A percentile compares a stretch with the other conserved stretches of the same genome.
These are phyloP conservation scores for Crotalus viridis DNA, from an alignment of 2,113 vertebrate species.

Conservation along the genomic window DNA sequence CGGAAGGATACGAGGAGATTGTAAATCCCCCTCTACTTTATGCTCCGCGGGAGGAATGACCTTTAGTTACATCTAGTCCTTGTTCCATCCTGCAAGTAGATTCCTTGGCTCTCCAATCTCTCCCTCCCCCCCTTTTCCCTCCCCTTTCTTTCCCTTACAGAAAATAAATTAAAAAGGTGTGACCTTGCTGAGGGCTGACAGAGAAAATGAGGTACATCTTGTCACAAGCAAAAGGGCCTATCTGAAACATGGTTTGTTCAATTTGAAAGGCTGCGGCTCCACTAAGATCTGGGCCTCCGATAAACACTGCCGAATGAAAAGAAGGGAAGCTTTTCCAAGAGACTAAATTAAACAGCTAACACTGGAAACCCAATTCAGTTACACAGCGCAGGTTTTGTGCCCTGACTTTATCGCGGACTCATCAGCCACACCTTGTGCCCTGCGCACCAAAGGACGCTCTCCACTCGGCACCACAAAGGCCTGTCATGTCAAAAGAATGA, in stretches of 20 bases:
- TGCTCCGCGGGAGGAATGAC: slow-evolving; percentile 86
- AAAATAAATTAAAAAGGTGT: slow-evolving; percentile 95
- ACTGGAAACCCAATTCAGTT: slow-evolving; percentile 79
- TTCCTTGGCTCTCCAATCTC: not conserved
- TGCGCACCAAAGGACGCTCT: slow-evolving; percentile 53
- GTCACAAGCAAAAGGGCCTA: slow-evolving; percentile 87
- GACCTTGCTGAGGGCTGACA: slow-evolving; percentile 93
- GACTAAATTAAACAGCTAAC: slow-evolving; percentile 89
- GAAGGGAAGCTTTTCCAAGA: slow-evolving; percentile 79
- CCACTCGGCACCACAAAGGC: slow-evolving; percentile 73
- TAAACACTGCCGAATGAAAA: slow-evolving; percentile 80
- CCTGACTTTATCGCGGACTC: slow-evolving; percentile 34
- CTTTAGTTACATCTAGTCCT: slow-evolving; percentile 88
- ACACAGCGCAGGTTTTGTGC: slow-evolving; percentile 74
- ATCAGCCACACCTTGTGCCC: slow-evolving; percentile 81
- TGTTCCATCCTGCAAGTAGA: slow-evolving; percentile 80
- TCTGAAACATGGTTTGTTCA: slow-evolving; percentile 88
- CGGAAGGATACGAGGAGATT: slow-evolving; percentile 62
- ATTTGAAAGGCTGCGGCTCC: slow-evolving; percentile 86
- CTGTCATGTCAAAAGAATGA: slow-evolving; percentile 45
- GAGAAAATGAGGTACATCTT: slow-evolving; percentile 96
- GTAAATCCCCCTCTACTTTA: slow-evolving; percentile 80
- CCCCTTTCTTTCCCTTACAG: slow-evolving; percentile 69
- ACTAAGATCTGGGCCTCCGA: slow-evolving; percentile 79
- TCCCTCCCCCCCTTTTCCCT: slow-evolving; percentile 58